Percentiles rank a stretch among this genome's conserved stretches.
Evolutionary conservation across 2,888 invertebrate species (phyloP).

Genomic region (Elmis aenea): DNA sequence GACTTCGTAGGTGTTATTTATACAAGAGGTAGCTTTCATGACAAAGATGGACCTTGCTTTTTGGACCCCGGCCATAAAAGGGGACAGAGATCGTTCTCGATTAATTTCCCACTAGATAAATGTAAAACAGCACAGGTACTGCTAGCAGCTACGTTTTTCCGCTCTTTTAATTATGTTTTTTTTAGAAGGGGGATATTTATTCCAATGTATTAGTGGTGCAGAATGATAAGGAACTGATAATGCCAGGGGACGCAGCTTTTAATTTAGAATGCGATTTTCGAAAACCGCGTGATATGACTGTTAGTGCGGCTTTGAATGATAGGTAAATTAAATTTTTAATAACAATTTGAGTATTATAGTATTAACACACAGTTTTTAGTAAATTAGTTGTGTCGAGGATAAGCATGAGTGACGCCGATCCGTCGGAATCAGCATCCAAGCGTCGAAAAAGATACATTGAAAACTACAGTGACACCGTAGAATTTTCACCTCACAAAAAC

Average conservation of each 20-base stretch:
- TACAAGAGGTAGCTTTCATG: constrained; percentile 57
- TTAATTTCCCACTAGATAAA: constrained; percentile 53
- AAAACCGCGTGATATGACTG: constrained; percentile 50
- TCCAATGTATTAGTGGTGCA: constrained; percentile 60
- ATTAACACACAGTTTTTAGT: constrained; percentile 3
- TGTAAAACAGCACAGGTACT: constrained; percentile 52
- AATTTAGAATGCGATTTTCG: constrained; percentile 61
- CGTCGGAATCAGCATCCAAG: constrained; percentile 36
- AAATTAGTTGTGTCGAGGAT: constrained; percentile 46
- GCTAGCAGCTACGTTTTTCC: neutral
- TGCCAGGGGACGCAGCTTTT: constrained; percentile 62
- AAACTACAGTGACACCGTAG: constrained; percentile 27
- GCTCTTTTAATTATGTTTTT: constrained; percentile 7
- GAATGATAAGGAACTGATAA: constrained; percentile 61
- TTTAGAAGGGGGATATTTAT: constrained; percentile 52
- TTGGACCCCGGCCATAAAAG: constrained; percentile 47
- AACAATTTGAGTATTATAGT: neutral
- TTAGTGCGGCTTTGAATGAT: constrained; percentile 49
- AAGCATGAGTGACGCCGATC: constrained; percentile 53
- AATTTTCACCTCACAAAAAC: too few species aligned
- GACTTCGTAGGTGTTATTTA: constrained; percentile 60
- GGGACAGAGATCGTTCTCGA: constrained; percentile 47
- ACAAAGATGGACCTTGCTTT: constrained; percentile 54
- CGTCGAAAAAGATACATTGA: constrained; percentile 24
- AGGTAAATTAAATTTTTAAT: constrained; percentile 24